Evolutionary conservation across 1,140 invertebrate genomes (phyloP).

Genomic region (Brachionus rotundiformis): DNA sequence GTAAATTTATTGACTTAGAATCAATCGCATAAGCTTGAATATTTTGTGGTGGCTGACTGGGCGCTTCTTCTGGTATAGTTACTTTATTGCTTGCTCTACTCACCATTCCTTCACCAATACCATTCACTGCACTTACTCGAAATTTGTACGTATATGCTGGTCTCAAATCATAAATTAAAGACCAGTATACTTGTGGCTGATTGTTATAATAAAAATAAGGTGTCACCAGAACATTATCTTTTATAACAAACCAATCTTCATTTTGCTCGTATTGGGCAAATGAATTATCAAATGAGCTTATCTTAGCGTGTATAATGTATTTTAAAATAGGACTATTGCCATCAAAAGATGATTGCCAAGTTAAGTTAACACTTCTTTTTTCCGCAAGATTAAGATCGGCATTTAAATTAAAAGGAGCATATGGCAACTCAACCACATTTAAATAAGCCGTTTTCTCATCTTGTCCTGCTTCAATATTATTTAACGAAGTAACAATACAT

Average conservation of each 20-base stretch:
- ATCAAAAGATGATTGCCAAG: constrained; percentile 91
- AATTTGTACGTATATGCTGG: constrained; percentile 94
- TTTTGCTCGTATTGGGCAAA: constrained; percentile 24
- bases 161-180: constrained; percentile 80
- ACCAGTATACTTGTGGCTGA: constrained; percentile 72
- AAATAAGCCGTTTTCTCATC: constrained; percentile 76
- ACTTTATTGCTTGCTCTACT: constrained; percentile 74
- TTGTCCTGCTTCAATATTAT: constrained; percentile 74
- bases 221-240: not conserved
- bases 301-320: constrained; percentile 81
- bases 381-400: constrained; percentile 63
- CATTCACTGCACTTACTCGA: constrained; percentile 87
- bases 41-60: constrained; percentile 23
- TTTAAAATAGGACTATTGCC: constrained; percentile 91
- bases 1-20: constrained; percentile 10
- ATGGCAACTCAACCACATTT: constrained; percentile 53
- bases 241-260: constrained; percentile 51
- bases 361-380: constrained; percentile 75
- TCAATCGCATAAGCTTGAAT: constrained; percentile 44
- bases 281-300: constrained; percentile 52
- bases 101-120: constrained; percentile 82
- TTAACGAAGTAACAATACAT: constrained; percentile 72
- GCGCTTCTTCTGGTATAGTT: constrained; percentile 45
- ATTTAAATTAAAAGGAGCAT: constrained; percentile 49
- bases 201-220: constrained; percentile 78